Evolutionary conservation across 2,888 invertebrate species (phyloP), one percentile per base, ranked within the genome.

Genomic region (Isoperla grammatica): DNA sequence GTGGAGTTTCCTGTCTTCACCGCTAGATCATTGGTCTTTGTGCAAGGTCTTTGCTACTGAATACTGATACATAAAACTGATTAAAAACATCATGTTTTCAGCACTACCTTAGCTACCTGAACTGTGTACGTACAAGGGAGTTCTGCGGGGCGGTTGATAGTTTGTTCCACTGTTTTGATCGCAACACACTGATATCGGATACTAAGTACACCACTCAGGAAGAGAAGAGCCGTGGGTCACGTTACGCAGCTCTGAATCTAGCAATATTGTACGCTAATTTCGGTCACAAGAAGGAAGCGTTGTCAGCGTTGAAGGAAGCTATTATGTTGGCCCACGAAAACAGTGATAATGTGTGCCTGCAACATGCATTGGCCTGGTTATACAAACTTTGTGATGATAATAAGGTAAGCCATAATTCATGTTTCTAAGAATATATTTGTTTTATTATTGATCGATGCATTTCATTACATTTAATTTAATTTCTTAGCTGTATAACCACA

Each of bases 101-200:
- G 90, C 92, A 95, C 77, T 95, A 90, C 71, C 79, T 96, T 42
- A 91, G 90, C 69, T 95, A 92, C 72, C 77, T 96, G 71, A 96
- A 96, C 74, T 90, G 88, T 70, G 76, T 95, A 62, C 80, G 95
- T 19, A 84, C 91, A 43, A 87, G 88, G 68, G 96, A 96, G 72
- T 93, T 88, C 71, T 89, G 89, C 69, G 91, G 86, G 29, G 90
- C 86, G 5, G 79, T 88, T 69, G 89, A 88, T 69, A 91, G 85
- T 69, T 78, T 88, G 57, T 88, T 84, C 75, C 87, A 90, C 73
- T 91, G 88, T 73, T 89, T 93, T 73, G 90, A 93, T 73, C 80
- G 86, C 68, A 80, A 82, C 66, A 68, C 72, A 50, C 60, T 69
- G 60, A 68, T 76, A 37, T 72, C 75, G 29, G 78, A 79, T 55